Evolutionary conservation across 37 sponge, comb jelly and placozoan genomes (phyloP).

Genomic region (Mnemiopsis leidyi): DNA sequence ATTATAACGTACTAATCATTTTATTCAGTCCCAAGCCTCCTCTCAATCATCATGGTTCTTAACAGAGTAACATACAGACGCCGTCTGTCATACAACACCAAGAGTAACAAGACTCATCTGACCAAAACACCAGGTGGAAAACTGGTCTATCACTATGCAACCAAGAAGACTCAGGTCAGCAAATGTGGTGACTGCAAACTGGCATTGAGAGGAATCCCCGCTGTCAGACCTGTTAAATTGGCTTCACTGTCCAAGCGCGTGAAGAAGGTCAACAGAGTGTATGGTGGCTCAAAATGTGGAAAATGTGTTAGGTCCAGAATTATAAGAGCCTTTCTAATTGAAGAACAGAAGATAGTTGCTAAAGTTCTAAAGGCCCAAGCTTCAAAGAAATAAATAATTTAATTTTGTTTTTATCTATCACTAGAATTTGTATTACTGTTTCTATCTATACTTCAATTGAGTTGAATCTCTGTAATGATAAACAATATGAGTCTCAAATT

Average conservation of each 20-base stretch:
- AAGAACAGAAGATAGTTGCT: slow-evolving; percentile 93
- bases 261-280: slow-evolving; percentile 83
- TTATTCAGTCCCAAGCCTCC: background rate
- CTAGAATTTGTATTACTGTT: background rate
- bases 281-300: slow-evolving; percentile 82
- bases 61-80: slow-evolving; percentile 60
- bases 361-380: slow-evolving; percentile 73
- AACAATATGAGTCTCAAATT: background rate
- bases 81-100: slow-evolving; percentile 58
- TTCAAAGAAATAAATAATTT: background rate
- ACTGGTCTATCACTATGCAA: slow-evolving; percentile 44
- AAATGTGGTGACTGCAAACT: slow-evolving; percentile 48
- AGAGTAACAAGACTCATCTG: slow-evolving; percentile 22
- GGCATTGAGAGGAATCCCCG: slow-evolving; percentile 67
- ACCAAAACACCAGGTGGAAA: slow-evolving; percentile 42
- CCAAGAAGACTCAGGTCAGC: slow-evolving; percentile 27
- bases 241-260: slow-evolving; percentile 75
- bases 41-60: background rate
- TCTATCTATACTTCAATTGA: background rate
- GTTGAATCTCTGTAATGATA: background rate
- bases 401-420: background rate
- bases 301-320: slow-evolving; percentile 81
- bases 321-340: slow-evolving; percentile 90
- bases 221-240: slow-evolving; percentile 83
- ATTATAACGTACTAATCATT: background rate